Evolutionary conservation across 2,888 invertebrate genomes (phyloP).

Genomic region (Crioceris asparagi): DNA sequence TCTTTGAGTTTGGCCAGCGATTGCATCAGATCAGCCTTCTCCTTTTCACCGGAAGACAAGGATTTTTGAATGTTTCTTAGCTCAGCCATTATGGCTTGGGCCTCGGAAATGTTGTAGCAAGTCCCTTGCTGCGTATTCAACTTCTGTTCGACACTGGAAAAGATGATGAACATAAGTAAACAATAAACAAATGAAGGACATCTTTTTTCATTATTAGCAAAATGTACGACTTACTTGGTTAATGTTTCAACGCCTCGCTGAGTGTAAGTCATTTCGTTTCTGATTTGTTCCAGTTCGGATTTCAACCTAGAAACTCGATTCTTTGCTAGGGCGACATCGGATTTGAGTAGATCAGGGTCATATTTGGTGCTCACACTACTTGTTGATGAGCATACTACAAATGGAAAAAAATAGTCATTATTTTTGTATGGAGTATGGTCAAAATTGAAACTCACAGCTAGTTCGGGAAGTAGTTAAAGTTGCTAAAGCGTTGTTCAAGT

Average conservation of each 20-base stretch:
- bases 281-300: constrained; percentile 82
- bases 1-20: constrained; percentile 88
- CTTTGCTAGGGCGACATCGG: constrained; percentile 82
- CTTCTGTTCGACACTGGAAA: constrained; percentile 74
- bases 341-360: constrained; percentile 86
- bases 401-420: constrained; percentile 6
- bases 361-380: constrained; percentile 85
- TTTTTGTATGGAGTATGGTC: too few species aligned
- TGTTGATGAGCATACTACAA: constrained; percentile 75
- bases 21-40: constrained; percentile 89
- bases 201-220: neutral
- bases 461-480: constrained; percentile 82
- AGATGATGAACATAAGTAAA: constrained; percentile 2
- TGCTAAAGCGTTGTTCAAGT: constrained; percentile 74
- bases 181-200: neutral
- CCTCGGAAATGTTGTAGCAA: constrained; percentile 86
- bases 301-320: constrained; percentile 80
- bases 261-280: constrained; percentile 84
- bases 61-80: constrained; percentile 88
- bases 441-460: constrained; percentile 66
- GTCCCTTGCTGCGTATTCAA: constrained; percentile 72
- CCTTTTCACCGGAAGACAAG: constrained; percentile 82
- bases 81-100: constrained; percentile 92
- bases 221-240: constrained; percentile 57
- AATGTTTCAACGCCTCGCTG: constrained; percentile 88